These are phyloP conservation scores for Phortica magna DNA, from an alignment of 2,888 invertebrate genomes.

Conservation along the genomic window DNA sequence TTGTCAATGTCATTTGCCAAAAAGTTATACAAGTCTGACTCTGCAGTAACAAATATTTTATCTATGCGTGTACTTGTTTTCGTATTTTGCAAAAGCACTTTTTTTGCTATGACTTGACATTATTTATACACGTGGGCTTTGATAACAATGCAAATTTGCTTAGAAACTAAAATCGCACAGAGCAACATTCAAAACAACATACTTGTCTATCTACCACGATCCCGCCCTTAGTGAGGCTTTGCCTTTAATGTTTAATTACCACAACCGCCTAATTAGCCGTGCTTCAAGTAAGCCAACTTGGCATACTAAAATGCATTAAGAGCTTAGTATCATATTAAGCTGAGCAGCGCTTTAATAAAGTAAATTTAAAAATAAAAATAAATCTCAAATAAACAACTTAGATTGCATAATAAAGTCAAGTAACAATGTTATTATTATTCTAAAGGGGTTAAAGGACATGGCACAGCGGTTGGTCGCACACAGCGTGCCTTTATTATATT, in stretches of 20 bases:
- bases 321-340: not conserved
- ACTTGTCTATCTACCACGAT: no score
- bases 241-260: not conserved
- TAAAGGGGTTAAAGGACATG: not conserved
- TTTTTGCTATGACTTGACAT: conserved; percentile 2
- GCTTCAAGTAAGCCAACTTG: not conserved
- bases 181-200: no score
- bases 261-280: not conserved
- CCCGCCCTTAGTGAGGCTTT: no score
- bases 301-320: conserved; percentile 8
- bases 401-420: conserved; percentile 3
- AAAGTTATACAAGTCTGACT: not conserved
- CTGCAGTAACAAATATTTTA: not conserved
- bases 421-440: not conserved
- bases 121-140: not conserved
- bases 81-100: no score
- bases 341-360: not conserved
- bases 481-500: conserved; percentile 1
- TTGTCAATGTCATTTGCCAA: conserved; percentile 28
- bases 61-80: no score
- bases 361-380: not conserved
- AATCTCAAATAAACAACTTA: not conserved
- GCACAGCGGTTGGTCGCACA: conserved; percentile 9
- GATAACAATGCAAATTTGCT: no score
- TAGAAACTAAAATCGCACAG: no score